phyloP scores from a whole-genome alignment of 2,113 vertebrate genomes.

The Uria aalge region DNA sequence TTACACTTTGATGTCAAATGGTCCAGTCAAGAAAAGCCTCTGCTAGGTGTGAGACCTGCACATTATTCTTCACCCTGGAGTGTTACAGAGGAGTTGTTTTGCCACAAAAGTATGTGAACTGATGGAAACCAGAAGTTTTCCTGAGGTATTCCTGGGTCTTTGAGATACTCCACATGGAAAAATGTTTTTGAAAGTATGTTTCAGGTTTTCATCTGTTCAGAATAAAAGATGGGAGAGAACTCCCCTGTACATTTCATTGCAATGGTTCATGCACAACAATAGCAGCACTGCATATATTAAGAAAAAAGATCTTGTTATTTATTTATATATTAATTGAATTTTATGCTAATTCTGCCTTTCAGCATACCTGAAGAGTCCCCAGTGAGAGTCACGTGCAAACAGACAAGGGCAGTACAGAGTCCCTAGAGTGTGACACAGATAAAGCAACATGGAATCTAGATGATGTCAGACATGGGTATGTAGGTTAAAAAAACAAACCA shows the following conservation, averaged over 20 bases:
- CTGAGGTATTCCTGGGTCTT: background rate
- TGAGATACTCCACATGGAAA: background rate
- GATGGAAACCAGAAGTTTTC: background rate
- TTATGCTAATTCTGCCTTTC: background rate
- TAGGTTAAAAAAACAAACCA: slow-evolving; percentile 65
- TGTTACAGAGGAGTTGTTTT: background rate
- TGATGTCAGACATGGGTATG: background rate
- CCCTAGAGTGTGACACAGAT: background rate
- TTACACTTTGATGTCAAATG: background rate
- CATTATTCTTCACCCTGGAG: background rate
- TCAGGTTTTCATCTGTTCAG: background rate
- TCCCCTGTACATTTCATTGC: background rate
- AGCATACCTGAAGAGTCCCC: background rate
- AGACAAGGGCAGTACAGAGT: background rate
- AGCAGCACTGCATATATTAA: background rate
- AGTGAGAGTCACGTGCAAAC: background rate
- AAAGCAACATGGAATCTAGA: background rate
- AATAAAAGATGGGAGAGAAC: background rate
- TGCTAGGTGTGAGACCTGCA: background rate
- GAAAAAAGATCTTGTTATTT: background rate
- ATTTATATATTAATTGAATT: background rate
- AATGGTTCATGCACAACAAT: background rate
- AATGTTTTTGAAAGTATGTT: background rate
- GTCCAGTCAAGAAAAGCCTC: background rate
- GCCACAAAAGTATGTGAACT: background rate